These are phyloP conservation scores for Temnothorax ravouxi DNA, from an alignment of 2,888 invertebrate species.

Conservation along the genomic window DNA sequence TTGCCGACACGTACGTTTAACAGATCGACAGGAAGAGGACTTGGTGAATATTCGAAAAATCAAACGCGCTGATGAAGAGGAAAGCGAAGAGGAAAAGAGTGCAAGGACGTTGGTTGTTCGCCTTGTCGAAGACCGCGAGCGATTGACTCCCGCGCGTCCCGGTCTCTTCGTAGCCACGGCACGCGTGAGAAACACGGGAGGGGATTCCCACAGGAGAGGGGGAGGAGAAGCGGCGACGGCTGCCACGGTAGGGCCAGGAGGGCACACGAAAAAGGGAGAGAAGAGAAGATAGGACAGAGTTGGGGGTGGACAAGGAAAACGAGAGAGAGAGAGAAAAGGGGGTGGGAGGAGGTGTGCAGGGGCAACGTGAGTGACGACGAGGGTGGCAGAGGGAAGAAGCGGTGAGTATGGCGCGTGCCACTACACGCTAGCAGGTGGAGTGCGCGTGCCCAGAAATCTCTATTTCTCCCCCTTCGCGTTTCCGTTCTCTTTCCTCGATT, in stretches of 20 bases:
- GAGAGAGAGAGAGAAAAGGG: slow-evolving; percentile 55
- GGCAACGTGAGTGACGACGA: slow-evolving; percentile 81
- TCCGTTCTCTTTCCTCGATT: slow-evolving; percentile 54
- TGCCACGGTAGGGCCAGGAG: slow-evolving; percentile 74
- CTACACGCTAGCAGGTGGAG: slow-evolving; percentile 85
- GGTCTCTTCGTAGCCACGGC: slow-evolving; percentile 79
- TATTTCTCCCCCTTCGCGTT: slow-evolving; percentile 61
- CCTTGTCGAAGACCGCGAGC: slow-evolving; percentile 84
- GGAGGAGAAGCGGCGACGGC: slow-evolving; percentile 73
- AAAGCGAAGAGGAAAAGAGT: slow-evolving; percentile 54
- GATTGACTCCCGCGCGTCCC: slow-evolving; percentile 84
- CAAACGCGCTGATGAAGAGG: background rate
- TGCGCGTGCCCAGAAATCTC: slow-evolving; percentile 85
- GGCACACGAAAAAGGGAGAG: slow-evolving; percentile 79
- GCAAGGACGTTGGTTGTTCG: slow-evolving; percentile 74
- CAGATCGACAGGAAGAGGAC: background rate
- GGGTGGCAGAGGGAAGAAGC: slow-evolving; percentile 76
- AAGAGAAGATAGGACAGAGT: slow-evolving; percentile 78
- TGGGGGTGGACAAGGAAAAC: slow-evolving; percentile 67
- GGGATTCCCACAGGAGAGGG: slow-evolving; percentile 80
- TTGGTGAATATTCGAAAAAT: slow-evolving; percentile 36
- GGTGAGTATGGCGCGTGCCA: slow-evolving; percentile 85
- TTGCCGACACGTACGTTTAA: background rate
- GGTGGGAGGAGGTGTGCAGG: slow-evolving; percentile 85
- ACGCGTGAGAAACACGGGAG: slow-evolving; percentile 82